Conservation (phyloP, 1,140 invertebrate genomes). For the Aricia agestis region DNA sequence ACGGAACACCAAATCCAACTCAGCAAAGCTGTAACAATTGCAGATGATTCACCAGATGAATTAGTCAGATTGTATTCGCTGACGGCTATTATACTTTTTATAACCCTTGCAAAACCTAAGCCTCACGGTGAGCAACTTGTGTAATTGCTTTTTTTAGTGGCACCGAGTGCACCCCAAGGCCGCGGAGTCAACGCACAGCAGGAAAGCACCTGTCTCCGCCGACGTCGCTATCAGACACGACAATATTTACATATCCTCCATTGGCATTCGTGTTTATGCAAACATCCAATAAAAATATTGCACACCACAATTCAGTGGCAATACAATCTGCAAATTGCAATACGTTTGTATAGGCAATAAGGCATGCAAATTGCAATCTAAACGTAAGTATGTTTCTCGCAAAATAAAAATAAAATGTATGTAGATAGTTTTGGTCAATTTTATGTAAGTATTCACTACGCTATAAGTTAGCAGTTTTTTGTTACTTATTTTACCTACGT, state of each 20-base stretch:
- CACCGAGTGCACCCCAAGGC: slow-evolving; percentile 57
- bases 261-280: neutral
- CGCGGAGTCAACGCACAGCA: slow-evolving; percentile 64
- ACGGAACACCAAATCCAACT: neutral
- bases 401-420: neutral
- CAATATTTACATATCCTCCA: slow-evolving; percentile 5
- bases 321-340: neutral
- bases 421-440: too few species aligned
- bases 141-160: slow-evolving; percentile 41
- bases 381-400: neutral
- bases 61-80: neutral
- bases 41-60: neutral
- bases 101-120: slow-evolving; percentile 13
- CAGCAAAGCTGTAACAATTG: neutral
- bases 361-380: neutral
- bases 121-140: slow-evolving; percentile 54
- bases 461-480: too few species aligned
- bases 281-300: neutral
- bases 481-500: too few species aligned
- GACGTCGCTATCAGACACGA: slow-evolving; percentile 21
- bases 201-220: slow-evolving; percentile 48
- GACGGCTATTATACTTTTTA: neutral
- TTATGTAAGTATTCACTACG: too few species aligned
- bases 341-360: neutral
- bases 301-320: neutral